Percentiles rank a stretch among this genome's conserved stretches.
phyloP scores from a whole-genome alignment of 2,113 vertebrate species.

The Erythrolamprus reginae region DNA sequence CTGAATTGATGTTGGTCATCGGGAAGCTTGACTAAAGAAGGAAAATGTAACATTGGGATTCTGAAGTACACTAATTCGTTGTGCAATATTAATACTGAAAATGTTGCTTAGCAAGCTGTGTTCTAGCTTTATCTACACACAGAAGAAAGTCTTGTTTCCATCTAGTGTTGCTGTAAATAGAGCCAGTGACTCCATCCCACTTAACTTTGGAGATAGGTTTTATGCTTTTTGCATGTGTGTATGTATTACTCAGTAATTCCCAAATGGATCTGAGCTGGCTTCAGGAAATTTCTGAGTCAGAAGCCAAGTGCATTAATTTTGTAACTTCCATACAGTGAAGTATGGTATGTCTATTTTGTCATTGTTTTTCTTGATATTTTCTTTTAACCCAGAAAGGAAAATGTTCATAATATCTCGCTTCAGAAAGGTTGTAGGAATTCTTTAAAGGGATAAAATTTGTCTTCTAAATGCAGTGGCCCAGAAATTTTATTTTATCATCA shows the following conservation, averaged over 20 bases:
- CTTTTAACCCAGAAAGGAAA: not conserved
- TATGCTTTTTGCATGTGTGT: not conserved
- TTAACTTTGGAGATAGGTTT: rapidly evolving
- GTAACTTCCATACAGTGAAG: not conserved
- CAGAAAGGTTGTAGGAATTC: not conserved
- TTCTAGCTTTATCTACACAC: constrained; percentile 2
- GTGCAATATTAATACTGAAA: not conserved
- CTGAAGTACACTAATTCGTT: rapidly evolving
- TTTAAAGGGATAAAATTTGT: not conserved
- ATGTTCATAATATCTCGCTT: not conserved
- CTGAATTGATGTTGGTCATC: not conserved
- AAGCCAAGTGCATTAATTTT: not conserved
- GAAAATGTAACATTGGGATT: not conserved
- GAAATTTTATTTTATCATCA: not conserved
- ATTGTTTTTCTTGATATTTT: not conserved
- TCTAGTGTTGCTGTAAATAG: constrained; percentile 15
- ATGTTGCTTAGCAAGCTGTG: rapidly evolving
- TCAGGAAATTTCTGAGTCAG: not conserved
- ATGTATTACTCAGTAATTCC: constrained; percentile 28
- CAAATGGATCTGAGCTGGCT: constrained; percentile 10
- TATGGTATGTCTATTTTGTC: not conserved
- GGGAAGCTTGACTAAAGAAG: not conserved
- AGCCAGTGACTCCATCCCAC: not conserved
- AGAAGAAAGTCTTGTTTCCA: not conserved
- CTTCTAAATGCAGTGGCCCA: not conserved